phyloP scores from a whole-genome alignment of 2,113 vertebrate species.

The Astatotilapia flaviijosephi region DNA sequence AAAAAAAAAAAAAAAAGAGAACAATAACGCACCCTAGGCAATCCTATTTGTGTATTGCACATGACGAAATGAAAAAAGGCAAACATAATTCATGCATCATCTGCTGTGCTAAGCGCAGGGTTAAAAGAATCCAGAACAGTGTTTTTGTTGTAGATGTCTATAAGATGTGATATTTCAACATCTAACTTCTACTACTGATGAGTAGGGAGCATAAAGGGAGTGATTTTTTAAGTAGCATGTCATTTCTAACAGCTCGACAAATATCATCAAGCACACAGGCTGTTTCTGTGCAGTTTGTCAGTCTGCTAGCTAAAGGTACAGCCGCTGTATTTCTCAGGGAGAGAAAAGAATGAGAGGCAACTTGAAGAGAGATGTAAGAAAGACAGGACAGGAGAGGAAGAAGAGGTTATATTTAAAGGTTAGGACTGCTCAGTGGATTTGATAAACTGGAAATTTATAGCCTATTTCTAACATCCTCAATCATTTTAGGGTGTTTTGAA shows the following conservation, averaged over 20 bases:
- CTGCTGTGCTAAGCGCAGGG: background rate
- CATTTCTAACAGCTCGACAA: background rate
- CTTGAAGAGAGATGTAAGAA: background rate
- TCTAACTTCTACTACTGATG: background rate
- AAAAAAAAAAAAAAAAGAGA: too few species aligned
- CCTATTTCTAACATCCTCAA: background rate
- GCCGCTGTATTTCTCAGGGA: background rate
- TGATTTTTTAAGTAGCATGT: background rate
- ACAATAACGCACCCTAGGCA: background rate
- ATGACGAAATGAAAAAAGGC: background rate
- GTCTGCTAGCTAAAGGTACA: background rate
- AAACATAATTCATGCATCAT: background rate
- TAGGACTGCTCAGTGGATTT: background rate
- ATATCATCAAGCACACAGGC: background rate
- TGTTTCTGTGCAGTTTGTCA: background rate
- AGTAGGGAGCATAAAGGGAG: background rate
- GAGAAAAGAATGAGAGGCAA: background rate
- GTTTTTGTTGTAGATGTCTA: background rate
- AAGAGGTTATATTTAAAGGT: background rate
- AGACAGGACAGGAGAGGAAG: background rate
- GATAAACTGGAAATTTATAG: background rate
- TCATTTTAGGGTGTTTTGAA: background rate
- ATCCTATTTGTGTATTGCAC: background rate
- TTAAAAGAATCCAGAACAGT: background rate
- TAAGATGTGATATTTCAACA: background rate